Evolutionary conservation across 2,113 vertebrate genomes (phyloP).

Genomic region (Galeopterus variegatus): DNA sequence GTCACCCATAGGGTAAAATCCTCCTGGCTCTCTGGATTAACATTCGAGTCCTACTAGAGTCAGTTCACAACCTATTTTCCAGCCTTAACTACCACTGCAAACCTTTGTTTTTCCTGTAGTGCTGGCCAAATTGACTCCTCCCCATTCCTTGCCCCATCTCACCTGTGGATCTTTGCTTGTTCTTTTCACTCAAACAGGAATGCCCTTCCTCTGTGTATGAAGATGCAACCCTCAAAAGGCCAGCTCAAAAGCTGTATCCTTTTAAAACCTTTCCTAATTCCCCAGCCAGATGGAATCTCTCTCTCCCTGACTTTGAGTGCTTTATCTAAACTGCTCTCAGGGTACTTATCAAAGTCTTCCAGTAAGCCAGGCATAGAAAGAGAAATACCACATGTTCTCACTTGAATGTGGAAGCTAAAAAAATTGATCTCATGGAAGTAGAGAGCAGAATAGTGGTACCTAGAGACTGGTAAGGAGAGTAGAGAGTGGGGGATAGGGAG

Average conservation of each 20-base stretch:
- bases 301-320: not conserved
- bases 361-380: not conserved
- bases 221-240: not conserved
- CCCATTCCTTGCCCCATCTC: too few relatives aligned
- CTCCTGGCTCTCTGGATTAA: slow-evolving; percentile 25
- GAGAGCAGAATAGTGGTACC: too few relatives aligned
- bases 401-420: too few relatives aligned
- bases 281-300: not conserved
- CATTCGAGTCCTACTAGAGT: not conserved
- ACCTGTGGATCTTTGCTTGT: not conserved
- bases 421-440: too few relatives aligned
- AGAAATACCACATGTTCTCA: too few relatives aligned
- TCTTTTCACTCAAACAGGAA: not conserved
- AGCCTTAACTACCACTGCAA: not conserved
- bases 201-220: not conserved
- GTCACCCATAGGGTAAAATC: not conserved
- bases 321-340: not conserved
- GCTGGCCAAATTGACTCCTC: not conserved
- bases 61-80: not conserved
- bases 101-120: not conserved
- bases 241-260: slow-evolving; percentile 51
- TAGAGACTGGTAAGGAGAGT: too few relatives aligned
- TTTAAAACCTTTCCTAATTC: slow-evolving; percentile 41
- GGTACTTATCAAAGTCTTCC: not conserved
- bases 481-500: too few relatives aligned